Conservation (phyloP, 2,113 vertebrate genomes). For the Odocoileus virginianus region DNA sequence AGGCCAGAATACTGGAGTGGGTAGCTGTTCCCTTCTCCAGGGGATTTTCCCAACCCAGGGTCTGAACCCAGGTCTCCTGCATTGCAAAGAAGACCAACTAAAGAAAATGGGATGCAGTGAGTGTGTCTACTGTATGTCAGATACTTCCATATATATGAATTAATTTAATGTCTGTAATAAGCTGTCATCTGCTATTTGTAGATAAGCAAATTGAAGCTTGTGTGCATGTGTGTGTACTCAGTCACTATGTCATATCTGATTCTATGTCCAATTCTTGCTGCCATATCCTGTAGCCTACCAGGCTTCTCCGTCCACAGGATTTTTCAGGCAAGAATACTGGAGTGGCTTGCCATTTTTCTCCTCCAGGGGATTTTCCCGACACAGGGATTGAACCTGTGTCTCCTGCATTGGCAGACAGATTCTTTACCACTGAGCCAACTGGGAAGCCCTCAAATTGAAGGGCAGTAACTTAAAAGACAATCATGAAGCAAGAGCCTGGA, state of each 20-base stretch:
- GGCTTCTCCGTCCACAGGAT: not conserved
- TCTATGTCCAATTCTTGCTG: not conserved
- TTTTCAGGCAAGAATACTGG: not conserved
- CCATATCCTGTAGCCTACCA: not conserved
- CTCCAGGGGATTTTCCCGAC: not conserved
- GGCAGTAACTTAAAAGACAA: not conserved
- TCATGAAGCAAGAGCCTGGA: not conserved
- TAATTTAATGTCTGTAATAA: not conserved
- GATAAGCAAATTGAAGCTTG: not conserved
- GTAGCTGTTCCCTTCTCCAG: rapidly evolving
- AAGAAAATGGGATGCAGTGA: not conserved
- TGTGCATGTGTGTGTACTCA: not conserved
- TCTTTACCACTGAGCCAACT: not conserved
- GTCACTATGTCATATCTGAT: not conserved
- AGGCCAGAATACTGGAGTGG: not conserved
- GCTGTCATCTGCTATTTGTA: not conserved
- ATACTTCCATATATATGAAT: not conserved
- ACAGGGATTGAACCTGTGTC: not conserved
- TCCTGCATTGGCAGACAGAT: not conserved
- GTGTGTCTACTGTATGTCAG: not conserved
- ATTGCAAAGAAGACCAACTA: not conserved
- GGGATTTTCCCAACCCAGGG: not conserved
- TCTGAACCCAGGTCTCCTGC: not conserved
- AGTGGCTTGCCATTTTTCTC: not conserved
- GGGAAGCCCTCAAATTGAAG: not conserved